Conservation (phyloP, 2,888 invertebrate genomes). For the Thecophora atra region DNA sequence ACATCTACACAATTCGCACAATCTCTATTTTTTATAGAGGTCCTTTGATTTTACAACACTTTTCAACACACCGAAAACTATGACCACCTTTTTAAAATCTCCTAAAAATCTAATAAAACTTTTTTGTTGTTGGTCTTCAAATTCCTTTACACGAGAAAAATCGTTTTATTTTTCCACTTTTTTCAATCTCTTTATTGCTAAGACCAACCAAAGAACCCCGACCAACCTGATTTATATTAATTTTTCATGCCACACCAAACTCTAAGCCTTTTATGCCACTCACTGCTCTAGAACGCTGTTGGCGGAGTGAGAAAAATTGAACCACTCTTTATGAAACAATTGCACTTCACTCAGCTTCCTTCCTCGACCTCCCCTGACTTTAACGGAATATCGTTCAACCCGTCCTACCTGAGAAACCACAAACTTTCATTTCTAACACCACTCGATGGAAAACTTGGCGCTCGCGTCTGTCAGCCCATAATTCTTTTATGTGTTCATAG, state of each 20-base stretch:
- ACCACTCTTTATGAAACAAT: neutral
- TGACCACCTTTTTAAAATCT: neutral
- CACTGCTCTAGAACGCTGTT: neutral
- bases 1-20: too few species aligned
- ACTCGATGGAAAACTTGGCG: slow-evolving; percentile 9
- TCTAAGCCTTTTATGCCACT: slow-evolving; percentile 12
- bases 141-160: neutral
- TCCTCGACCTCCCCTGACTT: too few species aligned
- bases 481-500: slow-evolving; percentile 17
- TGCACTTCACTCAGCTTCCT: neutral
- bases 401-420: slow-evolving; percentile 21
- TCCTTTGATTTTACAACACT: neutral
- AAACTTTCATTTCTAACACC: slow-evolving; percentile 24
- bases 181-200: neutral
- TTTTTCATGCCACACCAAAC: slow-evolving; percentile 28
- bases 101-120: neutral
- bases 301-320: neutral
- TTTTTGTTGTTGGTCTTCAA: neutral
- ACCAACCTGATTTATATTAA: slow-evolving; percentile 28
- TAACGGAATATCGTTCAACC: neutral
- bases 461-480: slow-evolving; percentile 33
- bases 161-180: neutral
- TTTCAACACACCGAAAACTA: neutral
- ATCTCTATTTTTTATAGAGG: too few species aligned
- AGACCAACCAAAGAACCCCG: neutral